These are phyloP conservation scores for Zootermopsis nevadensis DNA, from an alignment of 2,888 invertebrate genomes.

Conservation along the genomic window DNA sequence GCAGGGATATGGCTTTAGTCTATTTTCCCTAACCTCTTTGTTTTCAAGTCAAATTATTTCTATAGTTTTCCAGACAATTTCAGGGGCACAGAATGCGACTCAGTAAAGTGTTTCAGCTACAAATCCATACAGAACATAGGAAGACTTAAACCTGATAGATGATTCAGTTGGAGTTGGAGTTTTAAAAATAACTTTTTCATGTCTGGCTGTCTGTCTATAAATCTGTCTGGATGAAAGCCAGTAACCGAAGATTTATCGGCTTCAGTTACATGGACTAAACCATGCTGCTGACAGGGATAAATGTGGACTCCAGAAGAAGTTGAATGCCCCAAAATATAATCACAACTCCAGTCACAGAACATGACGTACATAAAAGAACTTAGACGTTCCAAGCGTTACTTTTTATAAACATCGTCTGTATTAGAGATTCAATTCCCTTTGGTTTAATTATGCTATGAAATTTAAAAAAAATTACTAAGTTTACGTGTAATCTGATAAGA, in stretches of 20 bases:
- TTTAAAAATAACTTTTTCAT: slow-evolving; percentile 31
- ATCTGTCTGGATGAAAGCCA: slow-evolving; percentile 23
- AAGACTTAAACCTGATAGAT: background rate
- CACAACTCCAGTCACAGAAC: background rate
- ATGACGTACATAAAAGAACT: background rate
- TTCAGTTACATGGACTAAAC: background rate
- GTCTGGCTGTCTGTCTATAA: slow-evolving; percentile 21
- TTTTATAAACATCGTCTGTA: background rate
- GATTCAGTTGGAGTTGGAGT: slow-evolving; percentile 29
- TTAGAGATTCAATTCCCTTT: background rate
- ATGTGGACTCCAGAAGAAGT: background rate
- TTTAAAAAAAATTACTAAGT: too few species aligned
- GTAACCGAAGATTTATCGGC: background rate
- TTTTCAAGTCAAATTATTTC: too few species aligned
- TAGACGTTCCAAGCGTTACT: too few species aligned
- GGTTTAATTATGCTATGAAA: background rate
- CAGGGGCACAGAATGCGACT: too few species aligned
- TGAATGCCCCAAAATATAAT: slow-evolving; percentile 23
- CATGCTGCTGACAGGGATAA: slow-evolving; percentile 12
- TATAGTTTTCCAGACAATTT: too few species aligned
- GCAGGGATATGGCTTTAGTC: too few species aligned
- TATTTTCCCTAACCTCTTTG: too few species aligned
- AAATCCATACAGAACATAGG: too few species aligned
- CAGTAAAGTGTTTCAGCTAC: too few species aligned
- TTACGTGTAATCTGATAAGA: too few species aligned